phyloP scores from a whole-genome alignment of 2,113 vertebrate genomes.

The Meleagris gallopavo region DNA sequence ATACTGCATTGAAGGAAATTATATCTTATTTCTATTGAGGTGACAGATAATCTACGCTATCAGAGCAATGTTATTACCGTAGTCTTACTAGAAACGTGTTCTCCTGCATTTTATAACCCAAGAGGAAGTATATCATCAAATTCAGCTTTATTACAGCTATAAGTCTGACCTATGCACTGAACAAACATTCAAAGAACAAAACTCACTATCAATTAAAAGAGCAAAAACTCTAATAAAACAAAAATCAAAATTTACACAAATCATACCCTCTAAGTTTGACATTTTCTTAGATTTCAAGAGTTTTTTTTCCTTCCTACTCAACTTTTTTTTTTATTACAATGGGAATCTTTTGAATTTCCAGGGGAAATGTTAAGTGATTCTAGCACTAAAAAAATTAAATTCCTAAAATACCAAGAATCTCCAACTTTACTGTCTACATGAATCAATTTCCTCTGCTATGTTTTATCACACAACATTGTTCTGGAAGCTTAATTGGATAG shows the following conservation, averaged over 20 bases:
- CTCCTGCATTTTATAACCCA: not conserved
- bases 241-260: not conserved
- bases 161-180: not conserved
- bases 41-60: not conserved
- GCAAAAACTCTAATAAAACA: not conserved
- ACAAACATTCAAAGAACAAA: not conserved
- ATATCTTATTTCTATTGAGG: not conserved
- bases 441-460: not conserved
- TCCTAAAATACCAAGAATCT: not conserved
- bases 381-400: not conserved
- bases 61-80: not conserved
- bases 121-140: not conserved
- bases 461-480: not conserved
- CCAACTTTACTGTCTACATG: not conserved
- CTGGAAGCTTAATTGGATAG: not conserved
- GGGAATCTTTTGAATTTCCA: not conserved
- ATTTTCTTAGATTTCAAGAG: not conserved
- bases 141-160: not conserved
- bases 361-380: not conserved
- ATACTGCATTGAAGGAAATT: not conserved
- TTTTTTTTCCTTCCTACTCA: not conserved
- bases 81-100: not conserved
- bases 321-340: not conserved
- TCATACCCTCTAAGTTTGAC: not conserved
- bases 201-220: not conserved